Percentiles rank a stretch among this genome's conserved stretches.
phyloP scores from a whole-genome alignment of 2,888 invertebrate species.

The Patella ulyssiponensis region DNA sequence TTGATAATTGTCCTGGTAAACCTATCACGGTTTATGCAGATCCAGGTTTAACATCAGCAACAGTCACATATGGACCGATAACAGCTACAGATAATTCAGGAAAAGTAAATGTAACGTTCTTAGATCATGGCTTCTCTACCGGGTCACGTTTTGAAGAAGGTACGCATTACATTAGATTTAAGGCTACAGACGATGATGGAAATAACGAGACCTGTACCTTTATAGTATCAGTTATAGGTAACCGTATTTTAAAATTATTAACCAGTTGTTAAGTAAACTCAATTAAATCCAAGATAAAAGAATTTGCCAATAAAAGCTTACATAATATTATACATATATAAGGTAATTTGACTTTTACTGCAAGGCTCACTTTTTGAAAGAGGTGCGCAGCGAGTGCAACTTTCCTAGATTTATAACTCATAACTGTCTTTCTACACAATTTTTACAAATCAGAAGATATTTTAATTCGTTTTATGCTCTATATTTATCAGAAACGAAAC shows the following conservation, averaged over 20 bases:
- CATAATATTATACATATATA: no score
- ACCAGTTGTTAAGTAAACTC: no score
- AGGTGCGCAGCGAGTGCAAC: no score
- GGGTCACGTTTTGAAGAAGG: constrained; percentile 11
- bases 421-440: background rate
- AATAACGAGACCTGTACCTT: background rate
- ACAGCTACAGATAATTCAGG: background rate
- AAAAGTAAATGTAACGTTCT: background rate
- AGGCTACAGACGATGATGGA: background rate
- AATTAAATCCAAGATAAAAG: background rate
- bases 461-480: background rate
- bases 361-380: no score
- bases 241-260: background rate
- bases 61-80: background rate
- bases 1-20: background rate
- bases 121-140: background rate
- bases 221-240: background rate
- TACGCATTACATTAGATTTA: background rate
- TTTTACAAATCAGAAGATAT: background rate
- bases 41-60: background rate
- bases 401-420: no score
- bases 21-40: constrained; percentile 1
- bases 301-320: background rate
- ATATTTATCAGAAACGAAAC: background rate
- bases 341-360: no score